phyloP scores from a whole-genome alignment of 2,797 vertebrate species.

The Gymnodraco acuticeps region DNA sequence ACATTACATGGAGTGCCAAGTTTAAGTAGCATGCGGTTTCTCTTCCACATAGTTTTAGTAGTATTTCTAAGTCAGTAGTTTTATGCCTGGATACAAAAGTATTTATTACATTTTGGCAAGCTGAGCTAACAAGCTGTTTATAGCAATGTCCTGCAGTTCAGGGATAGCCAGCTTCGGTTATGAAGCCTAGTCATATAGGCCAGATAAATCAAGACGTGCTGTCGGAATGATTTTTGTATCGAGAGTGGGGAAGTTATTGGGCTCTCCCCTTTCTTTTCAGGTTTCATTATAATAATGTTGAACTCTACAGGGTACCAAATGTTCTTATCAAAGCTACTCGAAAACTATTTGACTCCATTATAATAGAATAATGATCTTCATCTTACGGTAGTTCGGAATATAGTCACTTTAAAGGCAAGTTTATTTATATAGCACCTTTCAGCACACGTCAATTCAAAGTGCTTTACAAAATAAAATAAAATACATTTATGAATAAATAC shows the following conservation, averaged over 20 bases:
- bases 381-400: background rate
- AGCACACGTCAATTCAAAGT: too few relatives aligned
- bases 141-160: background rate
- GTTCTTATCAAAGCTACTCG: background rate
- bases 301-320: background rate
- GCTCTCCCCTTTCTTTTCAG: background rate
- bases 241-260: background rate
- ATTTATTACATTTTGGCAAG: slow-evolving; percentile 20
- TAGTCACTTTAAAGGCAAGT: background rate
- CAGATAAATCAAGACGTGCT: slow-evolving; percentile 4
- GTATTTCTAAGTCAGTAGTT: slow-evolving; percentile 7
- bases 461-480: too few relatives aligned
- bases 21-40: background rate
- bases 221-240: slow-evolving; percentile 15
- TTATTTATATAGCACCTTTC: too few relatives aligned
- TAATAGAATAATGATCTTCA: background rate
- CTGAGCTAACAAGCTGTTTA: background rate
- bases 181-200: background rate
- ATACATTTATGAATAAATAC: too few relatives aligned
- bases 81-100: background rate
- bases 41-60: background rate
- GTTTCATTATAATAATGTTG: background rate
- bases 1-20: slow-evolving; percentile 6
- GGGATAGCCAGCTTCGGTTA: background rate
- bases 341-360: background rate